Evolutionary conservation across 30 jellyfish, hydroid and myxozoan species (phyloP), one percentile per base, ranked within the genome.

Genomic region (Phacellophora camtschatica): DNA sequence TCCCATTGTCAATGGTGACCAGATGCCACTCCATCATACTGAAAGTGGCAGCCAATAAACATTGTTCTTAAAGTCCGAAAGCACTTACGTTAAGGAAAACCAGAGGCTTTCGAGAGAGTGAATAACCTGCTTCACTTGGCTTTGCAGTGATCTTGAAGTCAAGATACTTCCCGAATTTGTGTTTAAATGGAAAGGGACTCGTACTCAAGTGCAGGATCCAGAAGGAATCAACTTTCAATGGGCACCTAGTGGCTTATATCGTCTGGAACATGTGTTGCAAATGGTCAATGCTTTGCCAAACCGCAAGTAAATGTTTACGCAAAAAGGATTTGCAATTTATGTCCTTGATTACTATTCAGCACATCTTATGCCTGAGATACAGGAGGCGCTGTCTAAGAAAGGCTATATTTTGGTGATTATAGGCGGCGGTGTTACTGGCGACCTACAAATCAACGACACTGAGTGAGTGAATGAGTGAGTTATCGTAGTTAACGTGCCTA

Each of bases 351-450:
- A 84, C 18, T 84, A 73, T 36, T 45, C 71, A 18, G 88, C 63
- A 4, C 83, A 63, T 37, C 83, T 78, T 3, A 77, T 77, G 72
- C 89, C 84, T 15, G 89, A 77, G 39, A 27, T 62, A n/a, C 19
- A 61, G 28, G 16, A 78, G 50, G 87, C 93, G 3, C 78, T 81
- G 8, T 81, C 12, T 23, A 34, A 65, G n/a, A 18, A 67, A 42
- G 74, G 88, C 32, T 68, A 69, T 22, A 35, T 71, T 36, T 34
- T 56, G 16, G 77, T 84, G 7, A 61, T 74, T 6, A 73, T 74
- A 13, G 92, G 92, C 20, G 96, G 91, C 5, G 84, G 96, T 16
- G 62, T 84, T 20, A 74, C 96, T 12, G 96, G 96, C 33, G 37
- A 24, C 45, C 41, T 84, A 3, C 95, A 71, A 36, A 31, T 73